Percentiles rank a stretch among this genome's conserved stretches.
These are phyloP conservation scores for Oceanites oceanicus DNA, from an alignment of 2,113 vertebrate species.

Conservation along the genomic window DNA sequence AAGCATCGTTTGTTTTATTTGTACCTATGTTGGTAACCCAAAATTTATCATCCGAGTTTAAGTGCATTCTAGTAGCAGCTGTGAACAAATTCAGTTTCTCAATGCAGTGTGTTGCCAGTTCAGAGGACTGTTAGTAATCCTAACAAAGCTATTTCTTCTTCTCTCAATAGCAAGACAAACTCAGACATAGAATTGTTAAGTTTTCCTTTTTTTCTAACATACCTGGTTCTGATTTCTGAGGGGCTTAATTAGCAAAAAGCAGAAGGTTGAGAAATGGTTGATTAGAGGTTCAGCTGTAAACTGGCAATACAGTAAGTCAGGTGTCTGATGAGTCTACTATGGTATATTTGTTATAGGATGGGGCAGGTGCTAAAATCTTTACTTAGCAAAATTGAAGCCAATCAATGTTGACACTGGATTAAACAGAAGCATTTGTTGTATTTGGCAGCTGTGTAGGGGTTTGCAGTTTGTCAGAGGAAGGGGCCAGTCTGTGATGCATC, in stretches of 20 bases:
- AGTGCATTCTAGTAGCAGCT: not conserved
- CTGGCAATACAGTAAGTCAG: not conserved
- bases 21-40: not conserved
- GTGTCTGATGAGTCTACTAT: not conserved
- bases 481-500: not conserved
- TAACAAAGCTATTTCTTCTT: not conserved
- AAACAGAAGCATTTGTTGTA: not conserved
- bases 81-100: not conserved
- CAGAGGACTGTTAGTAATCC: not conserved
- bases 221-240: not conserved
- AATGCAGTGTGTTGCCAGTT: not conserved
- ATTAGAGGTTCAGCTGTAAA: not conserved
- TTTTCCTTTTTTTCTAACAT: not conserved
- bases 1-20: not conserved
- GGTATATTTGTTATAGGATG: not conserved
- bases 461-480: not conserved
- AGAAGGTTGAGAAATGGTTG: not conserved
- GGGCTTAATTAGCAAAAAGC: not conserved
- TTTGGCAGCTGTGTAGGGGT: not conserved
- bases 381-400: not conserved
- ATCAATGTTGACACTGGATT: not conserved
- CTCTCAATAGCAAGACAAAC: not conserved
- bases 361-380: constrained; percentile 17
- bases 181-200: not conserved
- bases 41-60: not conserved